These are phyloP conservation scores for Hippoglossus stenolepis DNA, from an alignment of 2,113 vertebrate species.

Conservation along the genomic window DNA sequence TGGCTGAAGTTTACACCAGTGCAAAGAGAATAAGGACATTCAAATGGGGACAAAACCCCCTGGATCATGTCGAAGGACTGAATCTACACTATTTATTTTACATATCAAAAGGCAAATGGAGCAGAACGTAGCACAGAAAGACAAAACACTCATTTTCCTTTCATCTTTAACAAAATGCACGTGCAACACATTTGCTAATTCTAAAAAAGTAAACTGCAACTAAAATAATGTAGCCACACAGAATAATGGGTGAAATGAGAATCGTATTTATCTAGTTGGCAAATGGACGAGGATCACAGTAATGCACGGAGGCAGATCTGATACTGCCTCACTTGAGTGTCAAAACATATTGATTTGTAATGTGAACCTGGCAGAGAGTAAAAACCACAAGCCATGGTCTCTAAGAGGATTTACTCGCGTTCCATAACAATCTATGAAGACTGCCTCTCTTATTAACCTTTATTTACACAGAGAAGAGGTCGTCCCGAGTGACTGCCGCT, in stretches of 20 bases:
- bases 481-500: slow-evolving; percentile 2
- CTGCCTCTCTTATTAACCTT: slow-evolving; percentile 50
- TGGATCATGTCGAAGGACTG: slow-evolving; percentile 15
- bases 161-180: neutral
- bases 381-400: slow-evolving; percentile 58
- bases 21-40: neutral
- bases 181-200: neutral
- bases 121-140: slow-evolving; percentile 23
- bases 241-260: slow-evolving; percentile 31
- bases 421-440: slow-evolving; percentile 38
- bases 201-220: neutral
- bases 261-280: slow-evolving; percentile 20
- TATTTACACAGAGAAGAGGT: slow-evolving; percentile 37
- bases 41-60: neutral
- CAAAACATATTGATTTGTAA: slow-evolving; percentile 75
- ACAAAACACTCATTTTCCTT: slow-evolving; percentile 1
- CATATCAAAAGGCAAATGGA: no score
- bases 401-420: slow-evolving; percentile 53
- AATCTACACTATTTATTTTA: neutral
- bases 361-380: slow-evolving; percentile 31
- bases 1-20: slow-evolving; percentile 1
- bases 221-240: neutral
- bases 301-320: slow-evolving; percentile 43
- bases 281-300: slow-evolving; percentile 41
- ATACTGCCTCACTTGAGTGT: slow-evolving; percentile 57